Conservation (phyloP, 35 echinoderm and acorn worm genomes). For the Lytechinus pictus region DNA sequence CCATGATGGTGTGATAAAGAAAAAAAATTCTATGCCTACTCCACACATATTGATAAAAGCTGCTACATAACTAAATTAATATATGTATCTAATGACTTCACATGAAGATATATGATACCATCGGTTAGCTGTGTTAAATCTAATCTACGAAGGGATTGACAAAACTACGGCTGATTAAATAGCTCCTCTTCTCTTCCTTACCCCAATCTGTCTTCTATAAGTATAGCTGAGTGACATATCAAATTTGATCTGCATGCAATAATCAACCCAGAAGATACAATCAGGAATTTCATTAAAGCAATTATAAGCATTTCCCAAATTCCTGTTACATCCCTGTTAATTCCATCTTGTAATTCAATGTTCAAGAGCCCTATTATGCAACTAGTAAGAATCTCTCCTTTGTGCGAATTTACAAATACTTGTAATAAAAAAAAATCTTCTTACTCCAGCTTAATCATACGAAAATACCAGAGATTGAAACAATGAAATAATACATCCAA, state of each 20-base stretch:
- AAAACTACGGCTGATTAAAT: neutral
- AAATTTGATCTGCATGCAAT: conserved; percentile 44
- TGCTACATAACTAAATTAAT: neutral
- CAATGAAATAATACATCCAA: too few species aligned
- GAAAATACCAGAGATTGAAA: too few species aligned
- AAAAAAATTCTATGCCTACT: neutral
- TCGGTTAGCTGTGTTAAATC: neutral
- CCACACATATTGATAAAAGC: neutral
- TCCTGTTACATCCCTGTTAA: too few species aligned
- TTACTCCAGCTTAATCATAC: too few species aligned
- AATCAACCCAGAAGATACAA: neutral
- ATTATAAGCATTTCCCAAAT: too few species aligned
- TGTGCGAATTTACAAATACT: too few species aligned
- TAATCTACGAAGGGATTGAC: neutral
- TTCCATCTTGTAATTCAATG: too few species aligned
- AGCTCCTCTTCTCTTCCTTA: conserved; percentile 2
- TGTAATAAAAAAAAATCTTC: too few species aligned
- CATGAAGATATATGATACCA: neutral
- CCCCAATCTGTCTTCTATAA: conserved; percentile 8
- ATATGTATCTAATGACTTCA: neutral
- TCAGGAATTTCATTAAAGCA: neutral
- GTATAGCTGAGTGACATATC: neutral
- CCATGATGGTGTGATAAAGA: neutral
- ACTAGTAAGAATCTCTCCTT: too few species aligned
- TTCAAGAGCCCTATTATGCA: too few species aligned